Evolutionary conservation across 2,113 vertebrate species (phyloP), one percentile per base, ranked within the genome.

Genomic region (Romanogobio albipinnatus): DNA sequence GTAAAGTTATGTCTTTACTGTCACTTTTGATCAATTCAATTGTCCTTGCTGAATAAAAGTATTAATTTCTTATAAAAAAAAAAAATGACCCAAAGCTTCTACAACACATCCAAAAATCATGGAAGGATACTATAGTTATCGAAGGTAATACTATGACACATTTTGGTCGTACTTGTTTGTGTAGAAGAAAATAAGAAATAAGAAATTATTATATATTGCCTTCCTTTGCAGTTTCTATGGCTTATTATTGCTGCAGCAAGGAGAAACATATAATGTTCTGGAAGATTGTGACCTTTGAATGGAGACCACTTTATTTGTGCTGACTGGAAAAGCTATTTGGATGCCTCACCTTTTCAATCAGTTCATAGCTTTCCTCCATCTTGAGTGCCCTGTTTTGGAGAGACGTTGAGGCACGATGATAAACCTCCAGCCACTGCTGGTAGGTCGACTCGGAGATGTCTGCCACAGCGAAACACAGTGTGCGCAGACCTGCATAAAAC

Each of bases 331-430:
- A 76, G 3, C 74, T 76, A 49, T 76, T 61, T 39, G 22, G 4
- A n/a, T 70, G 4, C 33, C 94, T 36, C 90, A 99, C 98, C 95
- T 97, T 99, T 90, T 99, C 98, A 51, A 99, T 99, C 24, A 99
- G 92, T 76, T 99, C 97, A 7, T 99, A 99, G 91, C 96, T 98
- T 91, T 99, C 98, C 86, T 99, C 98, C 78, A 99, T 93, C 84
- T 99, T 99, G 45, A 99, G 95, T 3, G 94, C 92, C 91, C 98
- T 93, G 95, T 99, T 98, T 89, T 99, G 98, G 86, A 99, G 89
- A 1, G 98, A 93, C 0, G 96, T 97, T 79, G 95, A 93, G 9
- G 98, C 98, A 9, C 96, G 94, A 56, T 96, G 95, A 80, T 97
- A 94, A 71, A 97, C 89, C 43, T 95, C 90, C 83, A 95, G 90